A percentile compares a stretch with the other conserved stretches of the same genome.
phyloP scores from a whole-genome alignment of 2,797 vertebrate genomes.

The Morus bassanus region DNA sequence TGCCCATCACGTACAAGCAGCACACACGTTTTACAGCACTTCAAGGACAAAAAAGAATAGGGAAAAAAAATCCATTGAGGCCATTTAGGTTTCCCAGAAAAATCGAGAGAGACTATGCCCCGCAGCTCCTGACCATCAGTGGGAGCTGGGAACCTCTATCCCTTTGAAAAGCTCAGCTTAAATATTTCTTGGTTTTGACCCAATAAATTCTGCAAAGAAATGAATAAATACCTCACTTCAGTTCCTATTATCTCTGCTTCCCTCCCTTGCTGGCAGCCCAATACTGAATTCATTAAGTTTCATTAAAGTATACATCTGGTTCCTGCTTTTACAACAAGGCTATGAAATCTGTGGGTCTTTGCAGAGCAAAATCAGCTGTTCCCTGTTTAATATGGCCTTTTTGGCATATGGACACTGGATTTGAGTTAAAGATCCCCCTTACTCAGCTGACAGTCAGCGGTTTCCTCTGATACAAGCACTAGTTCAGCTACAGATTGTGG shows the following conservation, averaged over 20 bases:
- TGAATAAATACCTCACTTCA: constrained; percentile 20
- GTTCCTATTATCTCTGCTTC: constrained; percentile 35
- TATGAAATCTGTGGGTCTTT: constrained; percentile 3
- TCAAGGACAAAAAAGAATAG: not conserved
- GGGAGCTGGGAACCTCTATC: not conserved
- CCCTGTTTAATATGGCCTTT: not conserved
- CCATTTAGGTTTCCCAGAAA: not conserved
- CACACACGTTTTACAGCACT: not conserved
- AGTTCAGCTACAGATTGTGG: not conserved
- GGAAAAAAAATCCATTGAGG: not conserved
- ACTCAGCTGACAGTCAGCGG: not conserved
- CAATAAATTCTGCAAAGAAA: constrained; percentile 22
- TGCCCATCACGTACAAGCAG: not conserved
- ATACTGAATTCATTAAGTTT: constrained; percentile 32
- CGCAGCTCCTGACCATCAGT: not conserved
- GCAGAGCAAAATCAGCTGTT: constrained; percentile 31
- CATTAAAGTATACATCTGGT: constrained; percentile 57
- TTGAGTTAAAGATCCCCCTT: not conserved
- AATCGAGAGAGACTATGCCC: not conserved
- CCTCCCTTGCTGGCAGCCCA: constrained; percentile 30
- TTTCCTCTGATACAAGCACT: not conserved
- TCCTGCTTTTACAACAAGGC: constrained; percentile 43
- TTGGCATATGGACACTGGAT: not conserved
- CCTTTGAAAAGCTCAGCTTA: not conserved
- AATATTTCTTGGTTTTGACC: not conserved